phyloP scores from a whole-genome alignment of 2,888 invertebrate genomes.

The Eucera pruinosa region DNA sequence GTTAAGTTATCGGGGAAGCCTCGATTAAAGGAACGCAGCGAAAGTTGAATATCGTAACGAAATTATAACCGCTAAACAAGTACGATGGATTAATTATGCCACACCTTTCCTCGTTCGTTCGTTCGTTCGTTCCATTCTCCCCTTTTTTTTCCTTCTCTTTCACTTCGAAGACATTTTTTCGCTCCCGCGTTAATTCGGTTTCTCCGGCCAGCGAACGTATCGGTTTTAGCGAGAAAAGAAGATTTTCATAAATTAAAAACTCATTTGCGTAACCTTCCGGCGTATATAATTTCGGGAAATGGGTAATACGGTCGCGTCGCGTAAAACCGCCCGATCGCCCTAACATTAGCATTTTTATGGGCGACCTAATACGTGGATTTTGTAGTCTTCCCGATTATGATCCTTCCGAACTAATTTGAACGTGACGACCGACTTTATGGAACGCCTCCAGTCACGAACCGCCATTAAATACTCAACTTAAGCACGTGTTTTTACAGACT shows the following conservation, averaged over 20 bases:
- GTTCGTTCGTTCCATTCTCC: background rate
- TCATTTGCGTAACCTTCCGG: slow-evolving; percentile 42
- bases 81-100: slow-evolving; percentile 20
- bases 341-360: slow-evolving; percentile 60
- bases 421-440: slow-evolving; percentile 49
- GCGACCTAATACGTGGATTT: slow-evolving; percentile 51
- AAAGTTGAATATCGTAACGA: background rate
- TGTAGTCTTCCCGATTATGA: slow-evolving; percentile 51
- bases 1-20: background rate
- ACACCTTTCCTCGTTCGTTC: background rate
- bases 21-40: background rate
- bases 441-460: slow-evolving; percentile 54
- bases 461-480: slow-evolving; percentile 41
- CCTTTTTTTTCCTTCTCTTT: background rate
- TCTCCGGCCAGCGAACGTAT: slow-evolving; percentile 17
- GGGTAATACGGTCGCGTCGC: slow-evolving; percentile 35
- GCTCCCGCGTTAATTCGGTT: slow-evolving; percentile 34
- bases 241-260: slow-evolving; percentile 60
- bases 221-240: slow-evolving; percentile 33
- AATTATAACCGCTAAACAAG: slow-evolving; percentile 16
- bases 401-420: slow-evolving; percentile 59
- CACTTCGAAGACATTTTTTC: slow-evolving; percentile 10
- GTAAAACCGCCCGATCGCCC: slow-evolving; percentile 41
- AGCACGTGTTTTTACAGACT: slow-evolving; percentile 38
- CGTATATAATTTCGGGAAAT: slow-evolving; percentile 46